A percentile compares a stretch with the other conserved stretches of the same genome.
phyloP scores from a whole-genome alignment of 2,113 vertebrate genomes.

The Notarius quadriscutis region DNA sequence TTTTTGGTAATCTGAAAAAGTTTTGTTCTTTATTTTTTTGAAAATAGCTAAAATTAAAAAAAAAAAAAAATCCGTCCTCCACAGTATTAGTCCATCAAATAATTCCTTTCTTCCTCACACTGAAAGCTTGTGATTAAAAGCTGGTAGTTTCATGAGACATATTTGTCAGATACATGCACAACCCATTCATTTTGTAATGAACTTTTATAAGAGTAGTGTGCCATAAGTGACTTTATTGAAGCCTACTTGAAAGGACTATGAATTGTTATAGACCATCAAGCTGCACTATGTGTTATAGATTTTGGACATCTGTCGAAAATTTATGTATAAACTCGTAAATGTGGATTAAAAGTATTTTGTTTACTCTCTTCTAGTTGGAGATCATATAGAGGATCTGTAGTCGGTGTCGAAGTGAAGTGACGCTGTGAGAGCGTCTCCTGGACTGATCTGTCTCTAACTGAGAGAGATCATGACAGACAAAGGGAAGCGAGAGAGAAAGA shows the following conservation, averaged over 20 bases:
- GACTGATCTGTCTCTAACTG: slow-evolving; percentile 1
- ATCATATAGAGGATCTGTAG: neutral
- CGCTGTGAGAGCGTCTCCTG: neutral
- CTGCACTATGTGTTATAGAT: slow-evolving; percentile 8
- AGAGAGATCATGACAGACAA: neutral
- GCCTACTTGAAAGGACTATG: neutral
- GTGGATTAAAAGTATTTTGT: slow-evolving; percentile 7
- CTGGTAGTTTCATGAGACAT: slow-evolving; percentile 5
- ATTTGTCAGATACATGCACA: slow-evolving; percentile 13
- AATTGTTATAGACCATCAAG: neutral
- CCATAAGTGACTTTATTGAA: slow-evolving; percentile 9
- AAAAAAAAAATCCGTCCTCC: neutral
- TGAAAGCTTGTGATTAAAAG: slow-evolving; percentile 18
- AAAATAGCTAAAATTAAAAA: neutral
- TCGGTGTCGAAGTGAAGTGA: neutral
- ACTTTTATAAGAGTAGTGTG: slow-evolving; percentile 3
- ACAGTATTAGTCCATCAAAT: slow-evolving; percentile 20
- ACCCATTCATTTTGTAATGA: neutral
- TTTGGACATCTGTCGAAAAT: neutral
- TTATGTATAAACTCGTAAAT: neutral
- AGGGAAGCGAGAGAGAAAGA: slow-evolving; percentile 20
- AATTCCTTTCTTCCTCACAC: neutral
- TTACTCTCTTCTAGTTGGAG: neutral
- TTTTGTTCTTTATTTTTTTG: slow-evolving; percentile 13
- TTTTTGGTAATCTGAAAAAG: slow-evolving; percentile 54